These are phyloP conservation scores for Notarius lentiginosus DNA, from an alignment of 2,113 vertebrate species.

Conservation along the genomic window DNA sequence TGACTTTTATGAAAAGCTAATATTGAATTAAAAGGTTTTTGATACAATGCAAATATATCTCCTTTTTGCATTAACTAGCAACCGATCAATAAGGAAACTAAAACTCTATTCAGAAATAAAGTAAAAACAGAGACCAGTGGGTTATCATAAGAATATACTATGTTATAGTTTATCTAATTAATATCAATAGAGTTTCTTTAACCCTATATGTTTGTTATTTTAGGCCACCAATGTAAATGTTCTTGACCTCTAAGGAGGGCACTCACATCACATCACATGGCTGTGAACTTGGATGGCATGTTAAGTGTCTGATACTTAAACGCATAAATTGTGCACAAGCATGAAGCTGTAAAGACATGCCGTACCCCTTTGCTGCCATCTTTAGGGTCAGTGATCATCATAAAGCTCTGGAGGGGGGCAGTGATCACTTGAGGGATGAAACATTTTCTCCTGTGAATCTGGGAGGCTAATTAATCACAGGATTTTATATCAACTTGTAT, in stretches of 20 bases:
- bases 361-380: conserved; percentile 22
- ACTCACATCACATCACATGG: conserved; percentile 20
- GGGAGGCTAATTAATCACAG: background rate
- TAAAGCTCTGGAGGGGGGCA: background rate
- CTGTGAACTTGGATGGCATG: background rate
- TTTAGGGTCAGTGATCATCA: background rate
- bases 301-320: conserved; percentile 18
- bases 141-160: background rate
- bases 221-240: background rate
- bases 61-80: background rate
- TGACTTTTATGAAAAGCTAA: background rate
- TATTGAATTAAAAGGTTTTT: background rate
- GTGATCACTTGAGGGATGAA: background rate
- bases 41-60: background rate
- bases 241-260: conserved; percentile 40
- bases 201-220: background rate
- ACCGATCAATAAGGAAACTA: background rate
- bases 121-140: background rate
- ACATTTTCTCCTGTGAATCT: background rate
- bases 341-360: conserved; percentile 5
- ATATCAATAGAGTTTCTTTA: background rate
- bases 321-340: conserved; percentile 40
- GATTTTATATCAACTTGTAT: background rate
- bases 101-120: background rate
- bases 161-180: background rate